phyloP scores from a whole-genome alignment of 2,888 invertebrate species.

The Phytoseiulus persimilis region DNA sequence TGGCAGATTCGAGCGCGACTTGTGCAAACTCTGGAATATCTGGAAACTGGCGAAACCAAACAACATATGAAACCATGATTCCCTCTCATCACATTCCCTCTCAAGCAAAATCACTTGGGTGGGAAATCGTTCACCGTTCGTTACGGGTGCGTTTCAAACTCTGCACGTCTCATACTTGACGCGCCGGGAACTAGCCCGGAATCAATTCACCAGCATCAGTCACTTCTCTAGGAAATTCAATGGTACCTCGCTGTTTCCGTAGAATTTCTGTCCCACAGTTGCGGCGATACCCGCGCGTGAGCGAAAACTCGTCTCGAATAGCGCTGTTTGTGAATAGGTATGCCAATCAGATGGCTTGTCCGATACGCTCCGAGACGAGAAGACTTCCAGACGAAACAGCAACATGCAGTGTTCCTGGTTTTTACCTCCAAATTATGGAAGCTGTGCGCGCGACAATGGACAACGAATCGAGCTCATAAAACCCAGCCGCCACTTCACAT shows the following conservation, averaged over 20 bases:
- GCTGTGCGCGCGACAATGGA: too few species aligned
- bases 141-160: too few species aligned
- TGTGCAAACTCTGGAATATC: not conserved
- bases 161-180: not conserved
- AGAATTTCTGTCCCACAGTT: not conserved
- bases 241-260: not conserved
- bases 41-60: not conserved
- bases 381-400: not conserved
- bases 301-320: not conserved
- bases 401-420: too few species aligned
- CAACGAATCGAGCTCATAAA: too few species aligned
- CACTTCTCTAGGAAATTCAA: not conserved
- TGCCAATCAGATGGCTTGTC: not conserved
- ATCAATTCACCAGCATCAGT: not conserved
- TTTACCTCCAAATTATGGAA: too few species aligned
- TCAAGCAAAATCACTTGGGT: not conserved
- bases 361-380: not conserved
- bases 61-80: not conserved
- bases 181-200: not conserved
- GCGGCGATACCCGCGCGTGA: not conserved
- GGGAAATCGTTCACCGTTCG: too few species aligned
- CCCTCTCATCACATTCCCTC: not conserved
- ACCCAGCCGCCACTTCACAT: too few species aligned
- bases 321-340: not conserved
- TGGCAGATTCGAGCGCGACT: not conserved